Conservation (phyloP, 2,113 vertebrate genomes). For the Sisor rabdophorus region DNA sequence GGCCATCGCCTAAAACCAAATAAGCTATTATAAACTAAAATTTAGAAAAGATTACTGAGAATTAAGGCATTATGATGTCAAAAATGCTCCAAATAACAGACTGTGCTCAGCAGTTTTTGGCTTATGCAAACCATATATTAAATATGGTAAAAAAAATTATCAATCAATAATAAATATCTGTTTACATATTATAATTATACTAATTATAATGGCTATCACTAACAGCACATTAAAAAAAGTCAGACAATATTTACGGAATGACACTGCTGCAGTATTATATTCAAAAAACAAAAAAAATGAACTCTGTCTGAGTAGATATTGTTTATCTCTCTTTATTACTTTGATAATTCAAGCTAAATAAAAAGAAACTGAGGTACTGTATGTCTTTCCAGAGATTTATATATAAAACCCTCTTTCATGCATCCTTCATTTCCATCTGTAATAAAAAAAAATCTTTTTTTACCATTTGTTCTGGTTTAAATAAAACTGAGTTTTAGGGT, state of each 20-base stretch:
- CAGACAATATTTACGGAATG: slow-evolving; percentile 13
- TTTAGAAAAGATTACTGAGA: background rate
- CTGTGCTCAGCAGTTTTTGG: background rate
- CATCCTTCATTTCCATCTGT: slow-evolving; percentile 27
- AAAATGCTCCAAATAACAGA: background rate
- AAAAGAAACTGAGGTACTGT: slow-evolving; percentile 31
- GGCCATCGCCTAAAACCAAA: background rate
- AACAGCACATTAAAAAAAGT: slow-evolving; percentile 12
- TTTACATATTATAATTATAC: background rate
- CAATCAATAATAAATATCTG: background rate
- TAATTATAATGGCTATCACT: slow-evolving; percentile 24
- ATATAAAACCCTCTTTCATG: slow-evolving; percentile 18
- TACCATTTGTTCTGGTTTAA: slow-evolving; percentile 37
- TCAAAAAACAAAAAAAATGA: slow-evolving; percentile 34
- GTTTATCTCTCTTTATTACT: slow-evolving; percentile 50
- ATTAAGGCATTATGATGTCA: background rate
- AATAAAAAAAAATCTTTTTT: slow-evolving; percentile 44
- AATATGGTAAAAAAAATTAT: no score
- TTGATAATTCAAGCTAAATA: slow-evolving; percentile 38
- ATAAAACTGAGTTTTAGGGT: slow-evolving; percentile 38
- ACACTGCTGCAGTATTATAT: slow-evolving; percentile 25
- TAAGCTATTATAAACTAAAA: background rate
- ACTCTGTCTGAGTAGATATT: slow-evolving; percentile 17
- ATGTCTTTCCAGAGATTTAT: slow-evolving; percentile 26
- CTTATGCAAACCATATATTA: background rate